These are phyloP conservation scores for Pithys albifrons DNA, from an alignment of 2,113 vertebrate species.

Conservation along the genomic window DNA sequence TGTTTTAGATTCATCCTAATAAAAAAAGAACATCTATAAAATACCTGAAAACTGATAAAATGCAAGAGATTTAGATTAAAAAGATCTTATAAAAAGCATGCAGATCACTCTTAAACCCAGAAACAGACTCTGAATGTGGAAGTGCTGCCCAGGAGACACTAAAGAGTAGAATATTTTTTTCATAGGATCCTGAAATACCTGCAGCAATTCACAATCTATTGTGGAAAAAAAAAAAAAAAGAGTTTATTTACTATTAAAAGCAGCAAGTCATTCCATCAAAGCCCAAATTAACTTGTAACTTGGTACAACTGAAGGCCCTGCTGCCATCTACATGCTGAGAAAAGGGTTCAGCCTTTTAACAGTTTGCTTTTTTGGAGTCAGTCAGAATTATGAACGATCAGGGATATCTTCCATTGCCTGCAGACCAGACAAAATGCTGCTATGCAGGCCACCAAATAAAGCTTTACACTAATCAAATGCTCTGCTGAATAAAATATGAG, in stretches of 20 bases:
- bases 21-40: not conserved
- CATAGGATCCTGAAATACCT: not conserved
- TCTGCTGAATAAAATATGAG: slow-evolving; percentile 58
- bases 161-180: not conserved
- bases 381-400: slow-evolving; percentile 55
- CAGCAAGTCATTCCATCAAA: slow-evolving; percentile 23
- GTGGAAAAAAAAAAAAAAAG: not conserved
- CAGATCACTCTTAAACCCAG: not conserved
- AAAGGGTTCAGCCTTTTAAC: slow-evolving; percentile 30
- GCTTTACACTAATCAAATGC: slow-evolving; percentile 62
- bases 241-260: not conserved
- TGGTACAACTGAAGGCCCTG: slow-evolving; percentile 36
- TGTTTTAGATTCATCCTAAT: not conserved
- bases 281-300: slow-evolving; percentile 43
- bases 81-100: not conserved
- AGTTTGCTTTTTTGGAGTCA: slow-evolving; percentile 45
- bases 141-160: not conserved
- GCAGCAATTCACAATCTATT: not conserved
- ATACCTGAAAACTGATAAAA: slow-evolving; percentile 4
- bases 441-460: slow-evolving; percentile 42
- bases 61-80: not conserved
- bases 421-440: slow-evolving; percentile 45
- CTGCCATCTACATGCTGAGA: slow-evolving; percentile 40
- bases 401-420: slow-evolving; percentile 38
- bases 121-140: not conserved